Evolutionary conservation across 2,888 invertebrate genomes (phyloP), one percentile per base, ranked within the genome.

Genomic region (Aromia moschata): DNA sequence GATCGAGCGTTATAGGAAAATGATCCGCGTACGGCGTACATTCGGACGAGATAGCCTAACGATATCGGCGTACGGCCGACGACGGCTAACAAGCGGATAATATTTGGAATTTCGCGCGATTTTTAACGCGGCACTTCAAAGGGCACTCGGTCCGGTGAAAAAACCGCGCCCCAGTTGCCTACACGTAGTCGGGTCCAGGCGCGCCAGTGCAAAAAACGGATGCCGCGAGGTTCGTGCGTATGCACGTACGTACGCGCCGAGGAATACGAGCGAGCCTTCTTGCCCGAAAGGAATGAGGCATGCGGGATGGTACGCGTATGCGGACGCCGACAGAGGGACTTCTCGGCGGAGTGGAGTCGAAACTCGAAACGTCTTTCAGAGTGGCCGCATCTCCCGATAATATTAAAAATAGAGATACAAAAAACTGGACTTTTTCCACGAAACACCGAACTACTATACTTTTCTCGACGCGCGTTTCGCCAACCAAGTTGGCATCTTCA

Each of bases 61-160:
- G 56, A 62, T 60, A 58, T 55, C 58, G 60, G 56, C 57, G 63
- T 61, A 67, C 63, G 49, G 64, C 58, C 66, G 70, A 10, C 72
- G 70, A 75, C 76, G 74, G 74, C 78, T 80, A 80, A 80, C 79
- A 78, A 80, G 79, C 78, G 77, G 74, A 74, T 77, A 80, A 80
- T 81, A 80, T 81, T 81, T 80, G 80, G 79, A 80, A 81, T 81
- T 80, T 81, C 79, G 79, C 78, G 74, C 79, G 76, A 81, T 81
- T 81, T 81, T 81, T 81, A 80, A 78, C 76, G 80, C 80, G 80
- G 80, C 70, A 76, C 68, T 74, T 79, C 79, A 81, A 81, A 80
- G 80, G 67, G 65, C 62, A 69, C 62, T 68, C 70, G 67, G 62
- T n/a, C 63, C 57, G 65, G 54, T 58, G 65, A 73, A 77, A 78